A percentile compares a stretch with the other conserved stretches of the same genome.
Conservation (phyloP, 2,113 vertebrate genomes). For the Chlorodrepanis virens region DNA sequence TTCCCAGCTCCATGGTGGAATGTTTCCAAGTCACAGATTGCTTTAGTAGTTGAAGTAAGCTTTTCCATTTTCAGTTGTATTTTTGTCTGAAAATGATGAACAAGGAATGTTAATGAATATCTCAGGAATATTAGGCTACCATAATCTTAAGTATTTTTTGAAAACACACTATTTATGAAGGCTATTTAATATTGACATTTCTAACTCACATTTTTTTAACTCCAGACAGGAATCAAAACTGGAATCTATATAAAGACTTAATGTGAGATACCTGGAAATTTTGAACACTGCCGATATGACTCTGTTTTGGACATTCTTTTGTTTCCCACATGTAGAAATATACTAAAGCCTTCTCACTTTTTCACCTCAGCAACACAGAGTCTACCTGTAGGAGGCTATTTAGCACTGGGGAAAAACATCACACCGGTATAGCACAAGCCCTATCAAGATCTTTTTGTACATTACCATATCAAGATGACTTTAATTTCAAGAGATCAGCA, state of each 20-base stretch:
- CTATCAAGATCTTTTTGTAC: background rate
- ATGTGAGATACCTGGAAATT: background rate
- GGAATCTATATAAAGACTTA: background rate
- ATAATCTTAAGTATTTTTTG: background rate
- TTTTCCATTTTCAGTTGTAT: constrained; percentile 88
- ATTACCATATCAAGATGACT: background rate
- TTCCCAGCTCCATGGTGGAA: constrained; percentile 74
- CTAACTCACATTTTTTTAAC: background rate
- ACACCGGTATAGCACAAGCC: background rate
- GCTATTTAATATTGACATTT: background rate
- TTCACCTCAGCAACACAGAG: background rate
- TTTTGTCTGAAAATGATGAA: constrained; percentile 67
- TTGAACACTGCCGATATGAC: background rate
- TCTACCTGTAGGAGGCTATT: background rate
- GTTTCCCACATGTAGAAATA: background rate
- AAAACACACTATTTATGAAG: background rate
- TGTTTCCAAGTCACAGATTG: constrained; percentile 83
- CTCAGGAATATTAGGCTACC: background rate
- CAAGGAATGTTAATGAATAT: background rate
- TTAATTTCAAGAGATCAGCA: background rate
- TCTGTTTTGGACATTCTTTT: background rate
- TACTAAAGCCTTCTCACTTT: background rate
- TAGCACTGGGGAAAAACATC: background rate
- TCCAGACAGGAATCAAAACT: background rate
- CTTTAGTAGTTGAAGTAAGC: constrained; percentile 79